A percentile compares a stretch with the other conserved stretches of the same genome.
These are phyloP conservation scores for Ochlodes sylvanus DNA, from an alignment of 2,888 invertebrate genomes.

Conservation along the genomic window DNA sequence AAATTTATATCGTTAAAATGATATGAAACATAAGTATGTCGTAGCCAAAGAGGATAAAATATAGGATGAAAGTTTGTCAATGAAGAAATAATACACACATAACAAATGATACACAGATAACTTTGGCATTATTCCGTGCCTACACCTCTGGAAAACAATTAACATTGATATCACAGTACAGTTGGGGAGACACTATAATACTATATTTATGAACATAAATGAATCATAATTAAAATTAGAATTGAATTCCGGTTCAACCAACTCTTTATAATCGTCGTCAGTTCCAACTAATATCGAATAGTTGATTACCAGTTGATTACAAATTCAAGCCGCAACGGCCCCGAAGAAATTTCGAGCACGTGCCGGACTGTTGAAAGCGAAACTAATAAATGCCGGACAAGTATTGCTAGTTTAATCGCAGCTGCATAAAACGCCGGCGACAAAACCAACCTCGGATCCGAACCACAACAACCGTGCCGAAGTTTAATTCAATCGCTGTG, in stretches of 20 bases:
- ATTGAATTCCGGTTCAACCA: not conserved
- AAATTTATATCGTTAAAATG: too few species aligned
- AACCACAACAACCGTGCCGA: constrained; percentile 81
- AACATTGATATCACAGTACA: too few species aligned
- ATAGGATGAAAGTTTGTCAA: too few species aligned
- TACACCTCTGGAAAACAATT: too few species aligned
- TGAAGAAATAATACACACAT: too few species aligned
- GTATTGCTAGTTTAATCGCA: constrained; percentile 79
- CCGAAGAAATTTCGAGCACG: constrained; percentile 36
- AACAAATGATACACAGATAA: too few species aligned
- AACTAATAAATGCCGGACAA: constrained; percentile 77
- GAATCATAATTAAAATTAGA: too few species aligned
- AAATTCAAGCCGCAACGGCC: constrained; percentile 13
- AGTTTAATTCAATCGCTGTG: constrained; percentile 84
- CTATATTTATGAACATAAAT: too few species aligned
- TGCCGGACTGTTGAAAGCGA: constrained; percentile 56
- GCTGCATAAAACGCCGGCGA: constrained; percentile 76
- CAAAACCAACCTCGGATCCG: constrained; percentile 78
- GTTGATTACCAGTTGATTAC: constrained; percentile 17
- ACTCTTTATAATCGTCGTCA: not conserved
- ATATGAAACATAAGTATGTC: too few species aligned
- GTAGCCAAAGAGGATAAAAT: too few species aligned
- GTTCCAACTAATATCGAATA: constrained; percentile 17
- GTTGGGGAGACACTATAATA: too few species aligned
- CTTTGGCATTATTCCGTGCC: too few species aligned